These are phyloP conservation scores for Helarctos malayanus DNA, from an alignment of 2,797 vertebrate species.

Conservation along the genomic window DNA sequence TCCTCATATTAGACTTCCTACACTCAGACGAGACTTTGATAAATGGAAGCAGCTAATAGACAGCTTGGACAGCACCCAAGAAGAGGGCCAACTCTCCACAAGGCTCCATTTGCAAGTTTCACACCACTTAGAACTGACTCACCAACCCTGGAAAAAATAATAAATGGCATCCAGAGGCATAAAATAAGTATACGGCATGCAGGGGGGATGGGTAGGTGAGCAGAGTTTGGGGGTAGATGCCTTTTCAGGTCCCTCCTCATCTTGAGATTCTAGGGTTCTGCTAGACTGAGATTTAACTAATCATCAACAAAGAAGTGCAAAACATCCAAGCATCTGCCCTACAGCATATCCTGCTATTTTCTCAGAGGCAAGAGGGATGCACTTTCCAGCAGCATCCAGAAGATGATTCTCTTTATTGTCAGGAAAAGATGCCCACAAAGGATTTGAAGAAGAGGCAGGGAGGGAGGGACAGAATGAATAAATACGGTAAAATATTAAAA, in stretches of 20 bases:
- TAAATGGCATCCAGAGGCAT: neutral
- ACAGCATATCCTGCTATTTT: neutral
- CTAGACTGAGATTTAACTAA: neutral
- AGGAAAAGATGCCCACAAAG: neutral
- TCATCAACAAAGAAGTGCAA: neutral
- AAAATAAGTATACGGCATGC: rapidly evolving
- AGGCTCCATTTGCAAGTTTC: constrained; percentile 18
- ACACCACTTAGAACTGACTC: neutral
- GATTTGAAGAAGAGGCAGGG: neutral
- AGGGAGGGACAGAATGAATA: neutral
- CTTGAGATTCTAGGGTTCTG: neutral
- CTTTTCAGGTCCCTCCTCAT: neutral
- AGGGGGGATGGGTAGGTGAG: neutral
- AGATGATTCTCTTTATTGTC: neutral
- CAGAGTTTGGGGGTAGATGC: neutral
- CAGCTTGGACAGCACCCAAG: neutral
- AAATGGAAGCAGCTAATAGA: neutral
- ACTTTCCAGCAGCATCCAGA: too few relatives aligned
- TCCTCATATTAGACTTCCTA: neutral
- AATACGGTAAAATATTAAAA: neutral
- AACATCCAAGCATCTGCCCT: neutral
- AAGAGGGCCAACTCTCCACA: neutral
- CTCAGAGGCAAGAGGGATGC: neutral
- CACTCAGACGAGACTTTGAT: neutral
- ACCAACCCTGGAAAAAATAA: neutral